Evolutionary conservation across 2,888 invertebrate genomes (phyloP).

Genomic region (Leptinotarsa rubiginosa): DNA sequence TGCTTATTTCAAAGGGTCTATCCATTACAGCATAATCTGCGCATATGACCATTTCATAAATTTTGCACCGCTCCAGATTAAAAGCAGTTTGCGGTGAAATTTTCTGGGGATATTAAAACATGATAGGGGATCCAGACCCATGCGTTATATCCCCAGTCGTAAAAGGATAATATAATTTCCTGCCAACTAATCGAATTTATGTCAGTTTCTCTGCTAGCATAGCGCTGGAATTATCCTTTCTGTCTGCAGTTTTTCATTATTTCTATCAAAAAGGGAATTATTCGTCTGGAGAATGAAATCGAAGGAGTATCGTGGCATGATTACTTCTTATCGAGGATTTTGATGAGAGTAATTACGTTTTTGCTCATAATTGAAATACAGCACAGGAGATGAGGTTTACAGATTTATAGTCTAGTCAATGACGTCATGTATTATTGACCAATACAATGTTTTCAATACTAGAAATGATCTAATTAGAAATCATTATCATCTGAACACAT

Average conservation of each 20-base stretch:
- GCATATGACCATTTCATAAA: conserved; percentile 13
- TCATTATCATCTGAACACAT: too few species aligned
- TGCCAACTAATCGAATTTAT: conserved; percentile 16
- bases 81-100: conserved; percentile 17
- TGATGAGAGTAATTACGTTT: not conserved
- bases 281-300: not conserved
- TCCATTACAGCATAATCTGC: conserved; percentile 7
- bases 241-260: conserved; percentile 15
- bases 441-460: too few species aligned
- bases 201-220: conserved; percentile 14
- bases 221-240: conserved; percentile 10
- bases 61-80: conserved; percentile 17
- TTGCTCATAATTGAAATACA: not conserved
- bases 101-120: conserved; percentile 15
- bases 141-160: conserved; percentile 9
- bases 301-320: not conserved
- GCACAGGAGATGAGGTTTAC: not conserved
- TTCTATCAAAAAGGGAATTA: not conserved
- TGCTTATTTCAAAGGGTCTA: conserved; percentile 13
- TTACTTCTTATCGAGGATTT: not conserved
- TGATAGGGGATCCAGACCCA: conserved; percentile 11
- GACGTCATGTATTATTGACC: not conserved
- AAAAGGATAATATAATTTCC: conserved; percentile 20
- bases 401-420: not conserved
- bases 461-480: too few species aligned